phyloP scores from a whole-genome alignment of 2,888 invertebrate species.

The Liodrosophila aerea region DNA sequence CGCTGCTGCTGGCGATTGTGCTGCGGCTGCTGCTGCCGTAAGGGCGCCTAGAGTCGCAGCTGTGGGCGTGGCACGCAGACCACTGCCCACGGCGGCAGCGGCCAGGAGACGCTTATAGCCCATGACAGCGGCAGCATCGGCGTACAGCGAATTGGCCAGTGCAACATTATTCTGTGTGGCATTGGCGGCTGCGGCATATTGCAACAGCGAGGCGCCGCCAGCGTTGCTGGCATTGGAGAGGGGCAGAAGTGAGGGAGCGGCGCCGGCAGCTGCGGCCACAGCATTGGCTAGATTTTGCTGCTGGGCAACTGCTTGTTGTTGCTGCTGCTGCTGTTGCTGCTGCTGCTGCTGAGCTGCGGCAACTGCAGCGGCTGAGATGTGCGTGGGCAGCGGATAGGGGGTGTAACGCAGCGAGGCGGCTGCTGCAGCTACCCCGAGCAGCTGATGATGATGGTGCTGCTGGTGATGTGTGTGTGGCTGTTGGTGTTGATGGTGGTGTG shows the following conservation, averaged over 20 bases:
- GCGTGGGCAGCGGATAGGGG: conserved; percentile 85
- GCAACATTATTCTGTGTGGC: conserved; percentile 82
- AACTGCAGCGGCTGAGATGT: conserved; percentile 81
- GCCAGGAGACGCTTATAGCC: conserved; percentile 82
- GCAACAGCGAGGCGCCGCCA: conserved; percentile 82
- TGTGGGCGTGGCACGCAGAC: conserved; percentile 75
- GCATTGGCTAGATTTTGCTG: conserved; percentile 72
- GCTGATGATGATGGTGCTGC: conserved; percentile 54
- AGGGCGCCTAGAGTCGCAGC: conserved; percentile 58
- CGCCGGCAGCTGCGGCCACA: conserved; percentile 68
- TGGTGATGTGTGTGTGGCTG: conserved; percentile 58
- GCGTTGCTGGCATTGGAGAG: conserved; percentile 58
- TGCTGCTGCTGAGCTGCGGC: conserved; percentile 81
- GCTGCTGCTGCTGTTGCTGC: conserved; percentile 81
- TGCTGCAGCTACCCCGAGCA: conserved; percentile 55
- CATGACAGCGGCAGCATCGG: conserved; percentile 81
- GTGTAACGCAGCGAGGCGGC: conserved; percentile 83
- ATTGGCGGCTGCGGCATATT: conserved; percentile 85
- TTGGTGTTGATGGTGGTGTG: conserved; percentile 55
- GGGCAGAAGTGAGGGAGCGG: conserved; percentile 59
- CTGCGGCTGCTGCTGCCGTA: conserved; percentile 80
- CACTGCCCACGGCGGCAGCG: conserved; percentile 80
- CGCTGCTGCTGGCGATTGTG: conserved; percentile 46
- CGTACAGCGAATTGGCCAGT: conserved; percentile 83
- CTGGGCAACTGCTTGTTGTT: conserved; percentile 67